Evolutionary conservation across 2,797 vertebrate species (phyloP), one percentile per base, ranked within the genome.

Genomic region (Podarcis lilfordi): DNA sequence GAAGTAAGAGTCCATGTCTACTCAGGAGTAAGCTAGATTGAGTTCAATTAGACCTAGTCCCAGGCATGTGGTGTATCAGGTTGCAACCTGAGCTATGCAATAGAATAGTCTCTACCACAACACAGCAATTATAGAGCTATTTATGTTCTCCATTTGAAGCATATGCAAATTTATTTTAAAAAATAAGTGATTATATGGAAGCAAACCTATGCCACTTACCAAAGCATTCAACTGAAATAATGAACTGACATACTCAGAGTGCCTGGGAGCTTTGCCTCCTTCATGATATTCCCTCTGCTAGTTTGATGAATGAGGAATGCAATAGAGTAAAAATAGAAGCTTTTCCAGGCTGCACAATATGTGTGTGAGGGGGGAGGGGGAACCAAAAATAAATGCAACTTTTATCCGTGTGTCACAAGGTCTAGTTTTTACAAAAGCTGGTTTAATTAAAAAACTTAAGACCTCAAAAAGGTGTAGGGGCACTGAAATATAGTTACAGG

Each of bases 271-370:
- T 92, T 68, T 76, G 19, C 6, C 90, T 88, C 80, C 79, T 13
- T 43, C 85, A 75, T 85, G 86, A 85, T 59, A 89, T 92, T 89
- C 85, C 83, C 83, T n/a, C 23, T 29, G 32, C 72, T 91, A 68
- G 89, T 77, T 82, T 89, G 91, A 95, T 92, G 80, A 93, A 95
- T 89, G 86, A 86, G 88, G 87, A 89, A 29, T 71, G 80, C 86
- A 92, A 85, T 79, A 94, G 92, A 94, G 93, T 85, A 91, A 94
- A 95, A 94, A 90, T 61, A 89, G 90, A 92, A 90, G 89, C 2
- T 85, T 93, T 93, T 94, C 92, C 92, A 96, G 84, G 84, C 93
- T 82, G 68, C 76, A 66, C 29, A 69, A 21, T 35, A 32, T 43
- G 25, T 8, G 17, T n/a, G 17, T n/a, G 5, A 5, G n/a, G 9